Base-by-base conservation (phyloP, 2,113 vertebrate genomes). In the Oncorhynchus kisutch region DNA sequence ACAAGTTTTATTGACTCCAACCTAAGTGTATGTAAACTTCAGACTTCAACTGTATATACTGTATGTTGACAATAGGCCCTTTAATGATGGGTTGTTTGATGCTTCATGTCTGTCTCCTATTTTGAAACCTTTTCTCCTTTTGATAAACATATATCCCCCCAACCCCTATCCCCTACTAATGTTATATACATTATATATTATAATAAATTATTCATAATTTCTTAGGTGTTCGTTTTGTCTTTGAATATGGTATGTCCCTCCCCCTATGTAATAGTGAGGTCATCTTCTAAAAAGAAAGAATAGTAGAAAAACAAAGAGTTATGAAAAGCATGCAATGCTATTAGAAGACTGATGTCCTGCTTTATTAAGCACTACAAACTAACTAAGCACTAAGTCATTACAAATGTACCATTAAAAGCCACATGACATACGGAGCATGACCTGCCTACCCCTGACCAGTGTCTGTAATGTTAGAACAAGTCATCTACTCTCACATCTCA, bases 211-310 rank as follows among this genome's bases (percentile, higher is more conserved):
- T 16, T 45, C 39, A 45, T 27, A 1, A 49, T 9, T 70, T 70
- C 27, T 31, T 31, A 29, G 13, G 13, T 16, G 6, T 27, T 67
- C 12, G 13, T 25, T 16, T 67, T 67, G 25, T 67, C 27, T 29
- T 67, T 14, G 45, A 49, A 22, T 24, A 22, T 1, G n/a, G 13
- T 39, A 24, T 20, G 20, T 9, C n/a, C 34, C n/a, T 70, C 16
- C n/a, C 39, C 11, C 20, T 70, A 70, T 2, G 12, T 22, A 70
- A 48, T 11, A 13, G 39, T 48, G 39, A 11, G n/a, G 68, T 24
- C 34, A 70, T 70, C 39, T 48, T 70, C 39, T 49, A 70, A 48
- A 70, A 70, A 45, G 39, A 45, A 24, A 45, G 34, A 70, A 49
- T 49, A 45, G 39, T 70, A 70, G 34, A 70, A 70, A 45, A 70